phyloP scores from a whole-genome alignment of 2,888 invertebrate genomes.

The Perizoma flavofasciatum region DNA sequence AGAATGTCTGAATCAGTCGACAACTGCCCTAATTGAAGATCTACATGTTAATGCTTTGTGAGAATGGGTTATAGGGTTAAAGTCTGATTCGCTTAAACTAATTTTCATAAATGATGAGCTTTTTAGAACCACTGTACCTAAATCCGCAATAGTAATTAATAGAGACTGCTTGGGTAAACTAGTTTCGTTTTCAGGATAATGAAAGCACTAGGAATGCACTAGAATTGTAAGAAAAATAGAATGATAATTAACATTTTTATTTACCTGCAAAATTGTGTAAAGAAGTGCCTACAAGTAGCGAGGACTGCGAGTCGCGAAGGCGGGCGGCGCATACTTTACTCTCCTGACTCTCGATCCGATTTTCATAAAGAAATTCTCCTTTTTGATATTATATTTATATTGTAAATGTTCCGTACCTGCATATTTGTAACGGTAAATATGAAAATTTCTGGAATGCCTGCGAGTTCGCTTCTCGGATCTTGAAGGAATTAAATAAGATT shows the following conservation, averaged over 20 bases:
- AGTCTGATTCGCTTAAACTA: background rate
- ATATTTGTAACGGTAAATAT: conserved; percentile 84
- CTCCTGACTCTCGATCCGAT: conserved; percentile 77
- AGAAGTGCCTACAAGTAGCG: conserved; percentile 48
- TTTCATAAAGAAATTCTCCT: conserved; percentile 84
- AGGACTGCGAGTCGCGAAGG: conserved; percentile 58
- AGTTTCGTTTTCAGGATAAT: too few species aligned
- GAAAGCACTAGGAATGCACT: too few species aligned
- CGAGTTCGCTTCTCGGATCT: conserved; percentile 69
- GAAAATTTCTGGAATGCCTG: conserved; percentile 82
- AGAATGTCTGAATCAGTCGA: conserved; percentile 62
- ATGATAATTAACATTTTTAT: conserved; percentile 17
- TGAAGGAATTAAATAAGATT: conserved; percentile 67
- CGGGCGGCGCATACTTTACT: conserved; percentile 72
- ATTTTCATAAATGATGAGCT: background rate
- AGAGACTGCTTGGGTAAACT: too few species aligned
- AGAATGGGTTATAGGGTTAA: conserved; percentile 14
- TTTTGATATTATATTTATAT: conserved; percentile 85
- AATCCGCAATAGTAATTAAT: too few species aligned
- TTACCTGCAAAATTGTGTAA: conserved; percentile 47
- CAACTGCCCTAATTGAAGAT: conserved; percentile 70
- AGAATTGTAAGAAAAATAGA: too few species aligned
- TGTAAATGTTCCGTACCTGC: conserved; percentile 83
- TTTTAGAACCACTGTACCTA: too few species aligned
- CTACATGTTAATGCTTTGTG: conserved; percentile 42